phyloP scores from a whole-genome alignment of 2,797 vertebrate species.

The Heteromormyrus szaboi region DNA sequence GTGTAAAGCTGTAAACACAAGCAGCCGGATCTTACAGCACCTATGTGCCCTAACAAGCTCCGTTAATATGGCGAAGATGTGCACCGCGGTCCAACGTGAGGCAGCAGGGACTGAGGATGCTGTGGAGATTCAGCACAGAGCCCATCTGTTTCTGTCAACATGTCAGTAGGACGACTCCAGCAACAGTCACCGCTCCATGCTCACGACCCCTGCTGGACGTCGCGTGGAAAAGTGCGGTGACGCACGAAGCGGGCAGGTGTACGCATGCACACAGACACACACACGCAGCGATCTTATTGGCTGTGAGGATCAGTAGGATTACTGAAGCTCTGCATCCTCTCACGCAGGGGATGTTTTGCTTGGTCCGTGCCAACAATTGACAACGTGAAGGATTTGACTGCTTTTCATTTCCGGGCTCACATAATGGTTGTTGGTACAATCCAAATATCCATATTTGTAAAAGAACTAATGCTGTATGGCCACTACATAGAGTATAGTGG shows the following conservation, averaged over 20 bases:
- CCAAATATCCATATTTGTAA: neutral
- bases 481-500: neutral
- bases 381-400: neutral
- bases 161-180: neutral
- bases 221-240: neutral
- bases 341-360: neutral
- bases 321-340: neutral
- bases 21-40: neutral
- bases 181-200: neutral
- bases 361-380: neutral
- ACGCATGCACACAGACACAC: neutral
- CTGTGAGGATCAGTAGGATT: neutral
- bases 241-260: neutral
- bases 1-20: neutral
- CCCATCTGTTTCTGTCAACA: slow-evolving; percentile 14
- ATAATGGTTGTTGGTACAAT: neutral
- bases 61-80: neutral
- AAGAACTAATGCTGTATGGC: neutral
- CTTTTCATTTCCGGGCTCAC: neutral
- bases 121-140: neutral
- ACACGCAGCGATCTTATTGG: neutral
- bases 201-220: neutral
- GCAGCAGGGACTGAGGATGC: neutral
- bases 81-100: neutral
- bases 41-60: neutral